Base-by-base conservation (phyloP, 2,888 invertebrate genomes). In the Branchinecta sandiegonensis region DNA sequence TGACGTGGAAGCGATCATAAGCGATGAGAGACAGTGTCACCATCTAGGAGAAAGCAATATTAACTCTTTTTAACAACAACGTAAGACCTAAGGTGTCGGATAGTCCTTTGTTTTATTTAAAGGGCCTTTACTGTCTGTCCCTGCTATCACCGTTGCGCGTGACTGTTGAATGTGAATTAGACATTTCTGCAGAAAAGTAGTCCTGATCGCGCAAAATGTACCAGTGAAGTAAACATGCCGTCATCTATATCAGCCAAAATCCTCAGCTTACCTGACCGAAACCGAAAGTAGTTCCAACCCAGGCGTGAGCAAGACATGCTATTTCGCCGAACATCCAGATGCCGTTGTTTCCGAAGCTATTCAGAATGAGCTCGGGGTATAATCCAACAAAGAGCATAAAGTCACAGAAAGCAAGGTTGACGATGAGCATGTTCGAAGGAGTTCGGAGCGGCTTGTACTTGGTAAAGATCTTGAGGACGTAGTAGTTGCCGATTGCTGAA, bases 1-100 rank as follows among this genome's bases (percentile, higher is more conserved):
- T 94, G 70, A 94, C 94, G 77, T 91, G 90, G 83, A 94, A 94
- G 73, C 94, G 84, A 78, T 94, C 94, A 75, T 92, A 83, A 69
- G 94, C 89, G 74, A 94, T 93, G 72, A 83, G 63, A 50, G 46
- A 46, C 67, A 67, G 67, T 12, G 67, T 67, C 46, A 63, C 56
- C 67, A 67, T 67, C 67, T 67, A 37, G 46, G 66, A 46, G 14
- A 9, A 10, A 37, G 13, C 17, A 12, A 66, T 64, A 9, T 12
- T n/a, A n/a, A 67, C 56, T 14, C n/a, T 4, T 56, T 50, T 6
- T 14, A 14, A 14, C 14, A 14, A 56, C 7, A 7, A 5, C 56
- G 14, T 14, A 56, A 56, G 4, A 65, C 8, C n/a, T 37, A 37
- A 37, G 4, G 6, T 37, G 37, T 37, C 37, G 6, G 37, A 6